Conservation (phyloP, 2,113 vertebrate species). For the Rynchops niger region DNA sequence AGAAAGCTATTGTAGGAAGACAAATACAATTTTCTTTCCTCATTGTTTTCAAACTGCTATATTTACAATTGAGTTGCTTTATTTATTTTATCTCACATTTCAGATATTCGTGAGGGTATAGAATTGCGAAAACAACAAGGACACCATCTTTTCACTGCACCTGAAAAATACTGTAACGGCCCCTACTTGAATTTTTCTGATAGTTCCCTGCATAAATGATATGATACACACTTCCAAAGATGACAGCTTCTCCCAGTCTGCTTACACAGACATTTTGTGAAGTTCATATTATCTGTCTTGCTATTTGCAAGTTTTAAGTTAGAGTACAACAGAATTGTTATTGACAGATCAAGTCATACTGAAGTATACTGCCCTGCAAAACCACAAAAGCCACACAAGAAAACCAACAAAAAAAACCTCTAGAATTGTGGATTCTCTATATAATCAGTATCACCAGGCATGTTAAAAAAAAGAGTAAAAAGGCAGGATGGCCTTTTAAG, state of each 20-base stretch:
- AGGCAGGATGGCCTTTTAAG: not conserved
- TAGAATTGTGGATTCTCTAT: not conserved
- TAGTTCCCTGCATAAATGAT: not conserved
- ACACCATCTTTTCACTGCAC: not conserved
- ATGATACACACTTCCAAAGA: not conserved
- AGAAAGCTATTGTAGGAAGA: not conserved
- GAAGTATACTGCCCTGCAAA: not conserved
- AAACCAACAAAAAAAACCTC: not conserved
- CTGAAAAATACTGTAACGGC: not conserved
- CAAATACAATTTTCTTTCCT: not conserved
- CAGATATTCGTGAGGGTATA: not conserved
- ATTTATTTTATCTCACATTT: not conserved
- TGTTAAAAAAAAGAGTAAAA: not conserved
- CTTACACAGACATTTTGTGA: not conserved
- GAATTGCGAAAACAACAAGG: not conserved
- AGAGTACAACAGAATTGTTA: not conserved
- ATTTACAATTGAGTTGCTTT: not conserved
- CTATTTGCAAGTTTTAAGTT: not conserved
- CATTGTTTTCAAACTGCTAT: not conserved
- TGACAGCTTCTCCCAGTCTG: not conserved
- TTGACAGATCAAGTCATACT: not conserved
- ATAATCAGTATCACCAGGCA: not conserved
- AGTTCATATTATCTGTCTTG: rapidly evolving
- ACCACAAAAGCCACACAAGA: not conserved
- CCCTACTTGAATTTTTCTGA: not conserved